Evolutionary conservation across 1,140 invertebrate genomes (phyloP).

Genomic region (Eurytemora carolleeae): DNA sequence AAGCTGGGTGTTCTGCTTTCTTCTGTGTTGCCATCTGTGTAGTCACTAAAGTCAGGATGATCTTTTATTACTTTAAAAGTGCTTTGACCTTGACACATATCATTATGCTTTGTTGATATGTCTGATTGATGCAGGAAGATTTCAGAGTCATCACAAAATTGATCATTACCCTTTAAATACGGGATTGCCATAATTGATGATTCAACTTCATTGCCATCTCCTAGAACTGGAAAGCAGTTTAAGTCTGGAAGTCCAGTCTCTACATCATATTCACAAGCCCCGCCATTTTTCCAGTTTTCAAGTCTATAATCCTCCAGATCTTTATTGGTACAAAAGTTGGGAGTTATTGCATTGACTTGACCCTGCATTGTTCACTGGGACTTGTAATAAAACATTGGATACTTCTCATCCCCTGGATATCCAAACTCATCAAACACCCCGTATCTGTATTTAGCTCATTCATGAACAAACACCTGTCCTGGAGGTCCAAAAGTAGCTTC

Average conservation of each 20-base stretch:
- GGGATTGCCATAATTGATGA: slow-evolving; percentile 5
- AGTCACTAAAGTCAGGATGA: slow-evolving; percentile 20
- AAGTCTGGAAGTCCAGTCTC: not conserved
- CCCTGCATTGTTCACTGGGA: slow-evolving; percentile 13
- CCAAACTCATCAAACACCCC: slow-evolving; percentile 28
- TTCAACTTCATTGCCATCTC: not conserved
- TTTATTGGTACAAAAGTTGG: slow-evolving; percentile 17
- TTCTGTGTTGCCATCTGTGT: not conserved
- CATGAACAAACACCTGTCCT: too few relatives aligned
- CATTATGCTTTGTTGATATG: slow-evolving; percentile 26
- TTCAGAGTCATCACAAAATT: slow-evolving; percentile 18
- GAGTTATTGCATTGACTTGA: not conserved
- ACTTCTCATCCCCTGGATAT: slow-evolving; percentile 18
- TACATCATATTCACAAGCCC: not conserved
- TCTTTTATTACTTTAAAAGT: slow-evolving; percentile 20
- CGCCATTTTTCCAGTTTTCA: not conserved
- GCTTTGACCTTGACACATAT: slow-evolving; percentile 20
- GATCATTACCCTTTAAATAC: slow-evolving; percentile 15
- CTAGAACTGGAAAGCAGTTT: not conserved
- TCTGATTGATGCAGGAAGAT: slow-evolving; percentile 21
- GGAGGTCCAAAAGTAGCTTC: too few relatives aligned
- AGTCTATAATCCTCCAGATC: slow-evolving; percentile 10
- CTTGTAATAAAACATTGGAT: slow-evolving; percentile 19
- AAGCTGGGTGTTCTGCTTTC: not conserved
- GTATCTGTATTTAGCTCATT: slow-evolving; percentile 26